These are phyloP conservation scores for Melipona beecheii DNA, from an alignment of 2,888 invertebrate species.

Conservation along the genomic window DNA sequence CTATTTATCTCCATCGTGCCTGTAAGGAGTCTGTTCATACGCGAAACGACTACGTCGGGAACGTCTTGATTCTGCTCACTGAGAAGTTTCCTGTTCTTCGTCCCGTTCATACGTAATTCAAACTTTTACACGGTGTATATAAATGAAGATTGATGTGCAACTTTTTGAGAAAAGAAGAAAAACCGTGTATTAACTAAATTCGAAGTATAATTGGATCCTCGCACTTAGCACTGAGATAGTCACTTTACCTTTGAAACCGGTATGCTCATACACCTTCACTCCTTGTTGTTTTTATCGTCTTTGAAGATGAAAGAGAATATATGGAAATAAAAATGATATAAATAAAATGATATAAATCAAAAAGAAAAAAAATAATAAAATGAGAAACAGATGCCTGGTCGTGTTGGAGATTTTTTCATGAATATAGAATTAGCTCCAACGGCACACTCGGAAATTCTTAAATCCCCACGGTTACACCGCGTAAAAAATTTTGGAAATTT, in stretches of 20 bases:
- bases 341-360: background rate
- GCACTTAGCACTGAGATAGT: conserved; percentile 4
- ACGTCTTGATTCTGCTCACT: background rate
- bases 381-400: no score
- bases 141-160: conserved; percentile 19
- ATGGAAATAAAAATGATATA: background rate
- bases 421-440: background rate
- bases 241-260: conserved; percentile 23
- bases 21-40: background rate
- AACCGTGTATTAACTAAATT: background rate
- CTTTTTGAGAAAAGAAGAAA: background rate
- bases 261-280: conserved; percentile 7
- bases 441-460: background rate
- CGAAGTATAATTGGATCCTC: conserved; percentile 3
- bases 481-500: background rate
- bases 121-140: conserved; percentile 47
- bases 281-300: background rate
- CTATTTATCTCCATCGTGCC: conserved; percentile 60
- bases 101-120: background rate
- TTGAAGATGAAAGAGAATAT: no score
- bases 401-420: background rate
- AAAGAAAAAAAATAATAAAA: background rate
- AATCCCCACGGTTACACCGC: background rate
- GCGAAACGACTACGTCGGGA: background rate
- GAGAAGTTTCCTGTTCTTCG: background rate